Evolutionary conservation across 2,888 invertebrate species (phyloP).

Genomic region (Ochlodes sylvanus): DNA sequence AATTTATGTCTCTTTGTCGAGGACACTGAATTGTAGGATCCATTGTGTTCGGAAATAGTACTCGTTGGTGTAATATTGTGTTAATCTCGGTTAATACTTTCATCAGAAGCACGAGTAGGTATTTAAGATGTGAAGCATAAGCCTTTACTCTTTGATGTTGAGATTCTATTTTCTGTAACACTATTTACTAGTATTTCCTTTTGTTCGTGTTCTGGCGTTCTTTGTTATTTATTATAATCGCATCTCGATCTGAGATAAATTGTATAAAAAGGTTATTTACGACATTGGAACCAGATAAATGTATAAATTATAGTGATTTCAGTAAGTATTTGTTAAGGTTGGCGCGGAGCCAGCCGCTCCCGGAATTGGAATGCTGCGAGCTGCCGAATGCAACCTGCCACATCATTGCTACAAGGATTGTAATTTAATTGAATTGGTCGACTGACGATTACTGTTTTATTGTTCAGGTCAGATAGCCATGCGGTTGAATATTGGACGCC

Average conservation of each 20-base stretch:
- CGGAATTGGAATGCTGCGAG: constrained; percentile 25
- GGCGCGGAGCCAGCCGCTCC: constrained; percentile 11
- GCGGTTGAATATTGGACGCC: no score
- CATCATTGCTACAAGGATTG: constrained; percentile 16
- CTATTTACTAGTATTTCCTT: constrained; percentile 6
- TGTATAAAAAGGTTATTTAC: constrained; percentile 32
- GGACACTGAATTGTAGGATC: no score
- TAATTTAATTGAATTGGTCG: constrained; percentile 30
- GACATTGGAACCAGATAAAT: constrained; percentile 30
- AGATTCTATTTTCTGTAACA: background rate
- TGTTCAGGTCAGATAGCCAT: no score
- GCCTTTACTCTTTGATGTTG: no score
- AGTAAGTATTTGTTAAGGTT: constrained; percentile 30
- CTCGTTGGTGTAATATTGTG: no score
- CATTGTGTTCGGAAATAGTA: no score
- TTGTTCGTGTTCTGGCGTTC: background rate
- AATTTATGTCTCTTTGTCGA: no score
- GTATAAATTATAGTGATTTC: constrained; percentile 33
- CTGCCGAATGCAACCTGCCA: constrained; percentile 27
- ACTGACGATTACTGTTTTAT: constrained; percentile 13
- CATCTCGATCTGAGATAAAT: constrained; percentile 29
- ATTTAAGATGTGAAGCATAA: no score
- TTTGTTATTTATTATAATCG: constrained; percentile 29
- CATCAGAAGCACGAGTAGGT: no score
- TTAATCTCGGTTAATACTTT: no score